Percentiles rank a stretch among this genome's conserved stretches.
Conservation (phyloP, 2,113 vertebrate species). For the Salminus brasiliensis region DNA sequence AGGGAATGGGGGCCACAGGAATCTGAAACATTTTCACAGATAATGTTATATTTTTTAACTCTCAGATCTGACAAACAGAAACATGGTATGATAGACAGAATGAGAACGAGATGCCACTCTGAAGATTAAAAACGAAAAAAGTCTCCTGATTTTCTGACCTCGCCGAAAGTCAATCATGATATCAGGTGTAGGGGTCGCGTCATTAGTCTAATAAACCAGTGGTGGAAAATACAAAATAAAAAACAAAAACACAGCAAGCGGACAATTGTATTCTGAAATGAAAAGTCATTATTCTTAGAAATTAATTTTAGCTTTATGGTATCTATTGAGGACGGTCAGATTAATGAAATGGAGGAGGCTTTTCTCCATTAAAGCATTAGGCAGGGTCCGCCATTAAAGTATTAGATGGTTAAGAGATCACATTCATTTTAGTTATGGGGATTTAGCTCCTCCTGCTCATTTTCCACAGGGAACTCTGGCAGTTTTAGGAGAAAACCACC, state of each 20-base stretch:
- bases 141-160: background rate
- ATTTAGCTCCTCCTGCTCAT: constrained; percentile 35
- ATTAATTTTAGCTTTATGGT: constrained; percentile 53
- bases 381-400: constrained; percentile 56
- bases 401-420: constrained; percentile 53
- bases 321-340: constrained; percentile 49
- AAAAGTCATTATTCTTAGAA: constrained; percentile 42
- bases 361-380: constrained; percentile 55
- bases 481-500: constrained; percentile 24
- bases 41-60: too few relatives aligned
- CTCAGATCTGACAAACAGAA: too few relatives aligned
- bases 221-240: background rate
- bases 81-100: background rate
- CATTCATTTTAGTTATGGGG: constrained; percentile 57
- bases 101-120: background rate
- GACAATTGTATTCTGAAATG: constrained; percentile 23
- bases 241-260: constrained; percentile 1
- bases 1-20: too few relatives aligned
- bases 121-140: background rate
- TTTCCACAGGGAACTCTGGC: constrained; percentile 40
- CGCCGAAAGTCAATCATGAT: background rate
- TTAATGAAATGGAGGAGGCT: constrained; percentile 55
- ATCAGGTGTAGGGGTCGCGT: background rate
- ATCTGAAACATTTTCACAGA: too few relatives aligned
- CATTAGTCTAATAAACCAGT: constrained; percentile 10